phyloP scores from a whole-genome alignment of 2,888 invertebrate species.

The Yponomeuta cagnagella region DNA sequence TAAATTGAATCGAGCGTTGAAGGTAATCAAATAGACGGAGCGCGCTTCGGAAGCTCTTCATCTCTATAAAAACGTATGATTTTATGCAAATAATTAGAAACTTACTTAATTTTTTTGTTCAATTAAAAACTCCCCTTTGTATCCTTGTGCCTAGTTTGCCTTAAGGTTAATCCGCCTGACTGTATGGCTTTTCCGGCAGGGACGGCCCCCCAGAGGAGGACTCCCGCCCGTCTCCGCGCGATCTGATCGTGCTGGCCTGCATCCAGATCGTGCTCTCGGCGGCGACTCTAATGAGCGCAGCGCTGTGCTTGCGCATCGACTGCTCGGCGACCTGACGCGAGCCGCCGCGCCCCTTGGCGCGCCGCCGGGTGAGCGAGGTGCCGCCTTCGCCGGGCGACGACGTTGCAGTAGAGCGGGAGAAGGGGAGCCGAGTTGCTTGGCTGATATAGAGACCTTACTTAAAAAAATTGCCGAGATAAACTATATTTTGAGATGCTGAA shows the following conservation, averaged over 20 bases:
- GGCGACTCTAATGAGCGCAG: slow-evolving; percentile 69
- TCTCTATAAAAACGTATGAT: too few species aligned
- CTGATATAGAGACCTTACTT: slow-evolving; percentile 55
- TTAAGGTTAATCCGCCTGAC: not conserved
- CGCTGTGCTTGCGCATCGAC: slow-evolving; percentile 73
- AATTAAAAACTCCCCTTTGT: too few species aligned
- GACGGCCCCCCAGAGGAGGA: slow-evolving; percentile 56
- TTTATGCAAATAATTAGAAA: too few species aligned
- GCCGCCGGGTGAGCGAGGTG: slow-evolving; percentile 54
- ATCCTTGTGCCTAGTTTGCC: too few species aligned
- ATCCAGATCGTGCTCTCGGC: slow-evolving; percentile 68
- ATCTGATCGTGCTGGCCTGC: slow-evolving; percentile 64
- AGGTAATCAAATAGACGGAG: too few species aligned
- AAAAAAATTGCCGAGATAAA: too few species aligned
- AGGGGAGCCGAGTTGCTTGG: slow-evolving; percentile 76
- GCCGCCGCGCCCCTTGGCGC: slow-evolving; percentile 54
- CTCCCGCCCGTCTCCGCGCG: slow-evolving; percentile 55
- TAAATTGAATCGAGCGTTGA: too few species aligned
- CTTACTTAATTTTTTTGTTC: too few species aligned
- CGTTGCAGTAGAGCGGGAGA: slow-evolving; percentile 49
- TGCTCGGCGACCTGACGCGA: slow-evolving; percentile 58
- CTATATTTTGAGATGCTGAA: too few species aligned
- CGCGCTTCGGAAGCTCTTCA: too few species aligned
- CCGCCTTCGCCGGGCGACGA: slow-evolving; percentile 39
- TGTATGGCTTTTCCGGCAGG: slow-evolving; percentile 43